A percentile compares a stretch with the other conserved stretches of the same genome.
phyloP scores from a whole-genome alignment of 2,113 vertebrate genomes.

The Podarcis raffonei region DNA sequence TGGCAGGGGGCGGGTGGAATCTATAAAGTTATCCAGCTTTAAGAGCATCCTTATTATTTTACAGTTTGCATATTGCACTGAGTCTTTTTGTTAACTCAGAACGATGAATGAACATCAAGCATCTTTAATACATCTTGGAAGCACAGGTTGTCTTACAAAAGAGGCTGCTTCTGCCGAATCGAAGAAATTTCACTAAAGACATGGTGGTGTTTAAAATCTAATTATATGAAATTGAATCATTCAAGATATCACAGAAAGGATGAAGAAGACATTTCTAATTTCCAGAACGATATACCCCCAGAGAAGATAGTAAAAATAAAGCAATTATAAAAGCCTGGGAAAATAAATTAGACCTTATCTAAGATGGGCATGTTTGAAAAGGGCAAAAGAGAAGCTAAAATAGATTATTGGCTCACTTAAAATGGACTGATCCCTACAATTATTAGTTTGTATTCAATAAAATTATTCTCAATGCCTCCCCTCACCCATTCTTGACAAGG shows the following conservation, averaged over 20 bases:
- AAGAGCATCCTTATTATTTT: background rate
- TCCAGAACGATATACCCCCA: background rate
- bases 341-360: slow-evolving; percentile 10
- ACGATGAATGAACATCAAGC: background rate
- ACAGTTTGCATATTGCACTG: background rate
- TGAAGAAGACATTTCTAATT: slow-evolving; percentile 28
- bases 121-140: slow-evolving; percentile 15
- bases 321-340: slow-evolving; percentile 3
- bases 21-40: background rate
- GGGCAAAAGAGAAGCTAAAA: slow-evolving; percentile 41
- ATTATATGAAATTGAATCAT: slow-evolving; percentile 21
- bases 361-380: slow-evolving; percentile 15
- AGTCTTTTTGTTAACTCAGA: slow-evolving; percentile 14
- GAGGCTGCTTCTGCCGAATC: background rate
- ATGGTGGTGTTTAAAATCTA: slow-evolving; percentile 14
- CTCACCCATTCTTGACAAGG: background rate
- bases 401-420: slow-evolving; percentile 11
- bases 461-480: background rate
- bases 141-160: background rate
- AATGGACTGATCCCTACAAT: background rate
- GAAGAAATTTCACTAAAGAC: slow-evolving; percentile 21
- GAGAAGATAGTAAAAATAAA: slow-evolving; percentile 3
- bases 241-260: background rate
- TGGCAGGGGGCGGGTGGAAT: background rate
- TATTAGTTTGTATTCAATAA: background rate